Evolutionary conservation across 2,888 invertebrate genomes (phyloP), one percentile per base, ranked within the genome.

Genomic region (Agonopterix subpropinquella): DNA sequence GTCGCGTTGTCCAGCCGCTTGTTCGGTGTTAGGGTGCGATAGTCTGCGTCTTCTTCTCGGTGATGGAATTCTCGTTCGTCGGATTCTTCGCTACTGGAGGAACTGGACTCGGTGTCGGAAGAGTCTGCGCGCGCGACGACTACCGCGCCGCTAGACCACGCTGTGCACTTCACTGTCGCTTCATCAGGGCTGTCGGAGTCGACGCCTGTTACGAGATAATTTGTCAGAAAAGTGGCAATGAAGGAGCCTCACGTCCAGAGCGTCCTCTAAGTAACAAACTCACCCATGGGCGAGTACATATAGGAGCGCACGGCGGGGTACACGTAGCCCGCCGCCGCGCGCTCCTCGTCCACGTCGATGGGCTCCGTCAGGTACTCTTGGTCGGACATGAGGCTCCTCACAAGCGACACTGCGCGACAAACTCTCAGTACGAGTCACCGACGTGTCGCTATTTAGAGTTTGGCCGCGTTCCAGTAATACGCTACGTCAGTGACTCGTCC

Each of bases 171-270:
- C 73, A 91, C 82, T 54, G 91, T 91, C 47, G 90, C 89, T 64
- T 91, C 91, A 60, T 91, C 91, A 54, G 90, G 87, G 73, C 91
- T 91, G 67, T 91, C 91, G 64, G 90, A 90, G 68, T 91, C 90
- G 57, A 84, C 90, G 81, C 89, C 87, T 87, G 87, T 77, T 74
- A 83, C 75, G 73, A 86, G 67, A 85, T 64, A 75, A 73, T 58
- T 56, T 55, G 60, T 77, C 64, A 71, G 64, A 61, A 67, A 58
- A 59, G 61, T 60, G 56, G 62, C 61, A 50, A 50, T 47, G 58
- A 53, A 51, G 58, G 66, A 77, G 77, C 76, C 74, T 74, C 77
- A 73, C 13, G 44, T 8, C 65, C 57, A 59, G 56, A 61, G 48
- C 35, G 18, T 8, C 48, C 5, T 28, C 7, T 28, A 28, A 28